Percentiles rank a stretch among this genome's conserved stretches.
phyloP scores from a whole-genome alignment of 2,888 invertebrate species.

The Caenorhabditis parvicauda region DNA sequence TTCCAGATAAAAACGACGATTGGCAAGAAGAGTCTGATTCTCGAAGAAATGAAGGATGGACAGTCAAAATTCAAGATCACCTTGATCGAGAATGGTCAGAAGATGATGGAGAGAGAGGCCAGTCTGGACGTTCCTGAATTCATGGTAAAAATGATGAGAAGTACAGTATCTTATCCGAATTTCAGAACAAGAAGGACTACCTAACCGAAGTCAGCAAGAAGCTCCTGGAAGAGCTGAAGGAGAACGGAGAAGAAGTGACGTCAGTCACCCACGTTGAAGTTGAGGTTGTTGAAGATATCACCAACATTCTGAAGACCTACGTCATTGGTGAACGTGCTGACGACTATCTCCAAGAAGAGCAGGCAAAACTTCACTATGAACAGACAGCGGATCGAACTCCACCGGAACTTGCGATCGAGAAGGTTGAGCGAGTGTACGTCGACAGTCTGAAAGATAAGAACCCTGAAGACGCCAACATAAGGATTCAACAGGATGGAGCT shows the following conservation, averaged over 20 bases:
- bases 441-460: slow-evolving; percentile 49
- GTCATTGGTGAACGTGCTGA: slow-evolving; percentile 58
- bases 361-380: slow-evolving; percentile 31
- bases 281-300: slow-evolving; percentile 59
- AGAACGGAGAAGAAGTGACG: slow-evolving; percentile 45
- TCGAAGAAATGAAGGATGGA: slow-evolving; percentile 48
- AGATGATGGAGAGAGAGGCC: slow-evolving; percentile 55
- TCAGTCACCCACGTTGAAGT: slow-evolving; percentile 59
- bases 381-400: slow-evolving; percentile 45
- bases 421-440: slow-evolving; percentile 51
- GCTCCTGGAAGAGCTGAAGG: slow-evolving; percentile 32
- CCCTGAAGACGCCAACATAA: slow-evolving; percentile 39
- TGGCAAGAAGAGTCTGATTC: slow-evolving; percentile 47
- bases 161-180: background rate
- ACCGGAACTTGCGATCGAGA: slow-evolving; percentile 28
- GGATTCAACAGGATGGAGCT: slow-evolving; percentile 47
- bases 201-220: slow-evolving; percentile 43
- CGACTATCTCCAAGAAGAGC: slow-evolving; percentile 35
- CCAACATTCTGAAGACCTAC: slow-evolving; percentile 61
- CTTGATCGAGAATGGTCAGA: slow-evolving; percentile 57
- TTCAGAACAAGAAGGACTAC: slow-evolving; percentile 48
- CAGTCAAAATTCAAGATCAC: slow-evolving; percentile 47
- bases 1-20: slow-evolving; percentile 54
- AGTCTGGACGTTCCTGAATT: slow-evolving; percentile 53
- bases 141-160: slow-evolving; percentile 33